Conservation (phyloP, 2,888 invertebrate species). For the Malthinus seriepunctatus region DNA sequence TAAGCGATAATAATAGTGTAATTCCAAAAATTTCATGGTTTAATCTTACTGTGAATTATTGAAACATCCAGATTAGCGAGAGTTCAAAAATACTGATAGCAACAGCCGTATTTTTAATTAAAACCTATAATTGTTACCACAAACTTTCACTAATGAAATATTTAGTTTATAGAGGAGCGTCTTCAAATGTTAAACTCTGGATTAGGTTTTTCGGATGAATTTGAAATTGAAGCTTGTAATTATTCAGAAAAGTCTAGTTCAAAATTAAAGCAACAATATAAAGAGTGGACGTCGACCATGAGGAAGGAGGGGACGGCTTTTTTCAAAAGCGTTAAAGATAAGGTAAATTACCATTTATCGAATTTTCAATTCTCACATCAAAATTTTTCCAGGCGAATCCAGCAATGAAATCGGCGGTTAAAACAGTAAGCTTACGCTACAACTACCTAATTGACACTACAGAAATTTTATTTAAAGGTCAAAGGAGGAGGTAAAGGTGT, state of each 20-base stretch:
- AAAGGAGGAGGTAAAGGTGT: slow-evolving; percentile 76
- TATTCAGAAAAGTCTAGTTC: slow-evolving; percentile 68
- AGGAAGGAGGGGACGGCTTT: slow-evolving; percentile 82
- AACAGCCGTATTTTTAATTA: too few relatives aligned
- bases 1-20: too few relatives aligned
- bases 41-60: too few relatives aligned
- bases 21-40: too few relatives aligned
- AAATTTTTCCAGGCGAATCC: slow-evolving; percentile 82
- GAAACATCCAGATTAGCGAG: too few relatives aligned
- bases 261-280: slow-evolving; percentile 70
- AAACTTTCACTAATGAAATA: too few relatives aligned
- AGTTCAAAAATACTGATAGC: too few relatives aligned
- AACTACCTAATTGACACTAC: slow-evolving; percentile 21
- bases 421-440: slow-evolving; percentile 75
- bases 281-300: slow-evolving; percentile 80
- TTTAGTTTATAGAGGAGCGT: slow-evolving; percentile 91
- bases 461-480: slow-evolving; percentile 56
- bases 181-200: slow-evolving; percentile 92
- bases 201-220: slow-evolving; percentile 90
- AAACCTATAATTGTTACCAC: too few relatives aligned
- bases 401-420: slow-evolving; percentile 90
- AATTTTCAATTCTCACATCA: slow-evolving; percentile 1
- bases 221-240: slow-evolving; percentile 85
- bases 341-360: slow-evolving; percentile 61
- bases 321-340: slow-evolving; percentile 85